These are phyloP conservation scores for Parnassius mnemosyne DNA, from an alignment of 2,888 invertebrate genomes.

Conservation along the genomic window DNA sequence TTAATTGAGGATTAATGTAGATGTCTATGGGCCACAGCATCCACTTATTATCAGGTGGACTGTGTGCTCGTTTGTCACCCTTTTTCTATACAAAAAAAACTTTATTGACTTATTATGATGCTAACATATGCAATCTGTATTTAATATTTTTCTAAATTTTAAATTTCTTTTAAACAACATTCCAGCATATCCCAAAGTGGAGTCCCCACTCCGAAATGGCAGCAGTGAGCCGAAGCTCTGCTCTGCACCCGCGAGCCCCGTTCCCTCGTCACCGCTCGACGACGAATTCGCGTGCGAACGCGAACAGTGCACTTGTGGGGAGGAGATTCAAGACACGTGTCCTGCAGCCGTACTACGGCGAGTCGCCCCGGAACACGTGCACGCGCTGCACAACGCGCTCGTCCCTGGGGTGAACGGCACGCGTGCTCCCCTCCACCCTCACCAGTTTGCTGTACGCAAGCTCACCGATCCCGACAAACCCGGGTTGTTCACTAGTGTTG, in stretches of 20 bases:
- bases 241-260: conserved; percentile 29
- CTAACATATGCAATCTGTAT: no score
- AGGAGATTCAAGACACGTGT: conserved; percentile 46
- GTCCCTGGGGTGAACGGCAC: conserved; percentile 83
- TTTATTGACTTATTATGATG: no score
- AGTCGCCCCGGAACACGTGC: conserved; percentile 74
- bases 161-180: neutral
- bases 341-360: conserved; percentile 57
- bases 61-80: no score
- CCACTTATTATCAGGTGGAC: no score
- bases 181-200: conserved; percentile 50
- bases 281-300: conserved; percentile 48
- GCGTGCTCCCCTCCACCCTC: conserved; percentile 63
- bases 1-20: no score
- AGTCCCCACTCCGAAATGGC: conserved; percentile 68
- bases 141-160: no score
- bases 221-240: conserved; percentile 32
- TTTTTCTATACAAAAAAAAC: no score
- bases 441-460: conserved; percentile 63
- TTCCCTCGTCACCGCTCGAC: conserved; percentile 46
- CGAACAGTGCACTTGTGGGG: conserved; percentile 54
- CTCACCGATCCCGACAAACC: conserved; percentile 47
- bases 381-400: conserved; percentile 75
- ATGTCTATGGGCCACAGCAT: no score
- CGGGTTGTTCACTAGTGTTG: conserved; percentile 65